Conservation (phyloP, 2,113 vertebrate genomes). For the Ornithorhynchus anatinus region DNA sequence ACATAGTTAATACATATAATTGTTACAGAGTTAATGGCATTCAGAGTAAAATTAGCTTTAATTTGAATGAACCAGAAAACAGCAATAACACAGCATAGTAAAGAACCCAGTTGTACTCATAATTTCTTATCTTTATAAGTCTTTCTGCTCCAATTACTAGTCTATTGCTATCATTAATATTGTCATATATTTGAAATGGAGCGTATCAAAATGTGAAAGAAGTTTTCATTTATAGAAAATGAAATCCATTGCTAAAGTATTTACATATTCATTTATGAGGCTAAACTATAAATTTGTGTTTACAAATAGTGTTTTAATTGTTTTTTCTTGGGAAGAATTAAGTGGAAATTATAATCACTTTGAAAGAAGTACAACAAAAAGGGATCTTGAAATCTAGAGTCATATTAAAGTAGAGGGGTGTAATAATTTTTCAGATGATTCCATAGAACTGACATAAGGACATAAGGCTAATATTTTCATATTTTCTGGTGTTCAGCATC, state of each 20-base stretch:
- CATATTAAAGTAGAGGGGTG: too few species aligned
- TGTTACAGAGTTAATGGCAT: not conserved
- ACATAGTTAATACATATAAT: not conserved
- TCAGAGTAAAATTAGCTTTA: conserved; percentile 13
- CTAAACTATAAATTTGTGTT: not conserved
- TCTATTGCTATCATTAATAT: conserved; percentile 1
- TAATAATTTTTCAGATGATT: too few species aligned
- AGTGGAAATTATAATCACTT: too few species aligned
- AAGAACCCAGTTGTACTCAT: not conserved
- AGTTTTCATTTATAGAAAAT: conserved; percentile 2
- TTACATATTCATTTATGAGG: conserved; percentile 1
- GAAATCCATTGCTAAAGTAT: not conserved
- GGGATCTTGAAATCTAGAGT: too few species aligned
- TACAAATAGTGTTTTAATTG: not conserved
- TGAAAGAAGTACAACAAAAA: too few species aligned
- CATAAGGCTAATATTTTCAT: too few species aligned
- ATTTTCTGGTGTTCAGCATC: too few species aligned
- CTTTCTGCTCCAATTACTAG: not conserved
- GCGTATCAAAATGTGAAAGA: not conserved
- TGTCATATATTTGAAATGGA: not conserved
- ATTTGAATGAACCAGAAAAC: conserved; percentile 10
- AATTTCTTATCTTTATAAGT: not conserved
- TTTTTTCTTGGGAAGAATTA: too few species aligned
- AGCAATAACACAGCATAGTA: not conserved
- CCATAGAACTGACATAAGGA: too few species aligned